Evolutionary conservation across 2,113 vertebrate genomes (phyloP), one percentile per base, ranked within the genome.

Genomic region (Calidris pugnax): DNA sequence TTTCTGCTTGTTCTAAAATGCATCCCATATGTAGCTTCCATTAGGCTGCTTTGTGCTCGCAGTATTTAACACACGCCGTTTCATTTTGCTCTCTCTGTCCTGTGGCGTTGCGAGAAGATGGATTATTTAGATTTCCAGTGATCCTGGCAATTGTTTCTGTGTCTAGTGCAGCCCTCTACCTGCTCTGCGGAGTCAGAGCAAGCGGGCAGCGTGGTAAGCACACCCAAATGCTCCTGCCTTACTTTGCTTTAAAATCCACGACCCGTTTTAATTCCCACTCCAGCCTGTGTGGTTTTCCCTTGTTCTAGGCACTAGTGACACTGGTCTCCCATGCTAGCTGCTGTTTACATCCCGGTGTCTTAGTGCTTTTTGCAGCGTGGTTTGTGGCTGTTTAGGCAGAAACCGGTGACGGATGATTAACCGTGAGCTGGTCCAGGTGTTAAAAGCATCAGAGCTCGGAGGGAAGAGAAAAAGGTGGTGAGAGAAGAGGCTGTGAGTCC

Each of bases 241-340:
- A 5, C 76, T 91, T 79, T 76, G 53, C 75, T 83, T 80, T 85
- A 37, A 87, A 92, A 90, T 56, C 81, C 37, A 0, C 8, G 27
- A 74, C 82, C 81, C 39, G 2, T 88, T 94, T 89, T 48, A 53
- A 80, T 85, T 83, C 77, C 75, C 1, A 1, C 50, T 93, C 77
- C 73, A 82, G 85, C 77, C 68, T 73, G 66, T 89, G 92, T 96
- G 87, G 79, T 94, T 94, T 90, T 30, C 84, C 81, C 72, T 68
- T 87, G 85, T 92, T 69, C 72, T 72, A 17, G 91, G 59, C 64
- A 4, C 66, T 57, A 26, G 81, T 84, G 83, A 72, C 67, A 8
- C 85, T 93, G 87, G 51, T 85, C 85, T 90, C 60, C 81, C 17
- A 5, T 7, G 4, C 86, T 94, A 48, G 78, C 75, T 87, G 93